These are phyloP conservation scores for Porites cylindrica DNA, from an alignment of 92 coral and sea anemone species.

Conservation along the genomic window DNA sequence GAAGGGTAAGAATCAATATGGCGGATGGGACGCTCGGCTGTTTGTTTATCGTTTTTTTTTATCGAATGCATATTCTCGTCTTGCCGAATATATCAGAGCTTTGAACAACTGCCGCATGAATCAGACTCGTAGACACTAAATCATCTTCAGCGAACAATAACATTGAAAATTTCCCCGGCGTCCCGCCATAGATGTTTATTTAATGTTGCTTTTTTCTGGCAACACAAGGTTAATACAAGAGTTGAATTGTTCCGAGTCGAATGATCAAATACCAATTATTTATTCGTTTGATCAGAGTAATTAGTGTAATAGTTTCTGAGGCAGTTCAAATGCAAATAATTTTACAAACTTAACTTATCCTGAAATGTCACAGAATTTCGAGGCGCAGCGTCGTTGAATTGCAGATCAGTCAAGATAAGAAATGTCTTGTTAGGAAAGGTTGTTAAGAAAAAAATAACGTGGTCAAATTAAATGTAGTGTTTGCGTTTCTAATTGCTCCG, in stretches of 20 bases:
- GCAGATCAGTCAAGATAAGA: background rate
- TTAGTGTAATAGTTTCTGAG: background rate
- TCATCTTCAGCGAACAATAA: too few species aligned
- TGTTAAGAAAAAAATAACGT: background rate
- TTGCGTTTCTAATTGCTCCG: conserved; percentile 8
- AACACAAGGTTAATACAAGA: background rate
- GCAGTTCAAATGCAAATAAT: background rate
- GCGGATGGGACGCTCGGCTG: too few species aligned
- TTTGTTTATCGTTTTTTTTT: too few species aligned
- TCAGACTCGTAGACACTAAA: too few species aligned
- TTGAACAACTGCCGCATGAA: too few species aligned
- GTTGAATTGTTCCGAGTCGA: background rate
- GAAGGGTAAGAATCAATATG: too few species aligned
- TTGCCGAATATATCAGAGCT: too few species aligned
- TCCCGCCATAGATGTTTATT: too few species aligned
- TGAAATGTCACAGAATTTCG: background rate
- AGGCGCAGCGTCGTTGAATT: background rate
- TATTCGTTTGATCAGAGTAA: background rate
- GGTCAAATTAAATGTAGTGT: background rate
- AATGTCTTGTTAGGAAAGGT: background rate
- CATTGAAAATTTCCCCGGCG: too few species aligned
- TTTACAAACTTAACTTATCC: background rate
- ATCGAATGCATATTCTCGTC: too few species aligned
- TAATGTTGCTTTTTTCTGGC: background rate
- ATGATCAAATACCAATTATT: background rate